These are phyloP conservation scores for Scyliorhinus canicula DNA, from an alignment of 2,797 vertebrate species.

Conservation along the genomic window DNA sequence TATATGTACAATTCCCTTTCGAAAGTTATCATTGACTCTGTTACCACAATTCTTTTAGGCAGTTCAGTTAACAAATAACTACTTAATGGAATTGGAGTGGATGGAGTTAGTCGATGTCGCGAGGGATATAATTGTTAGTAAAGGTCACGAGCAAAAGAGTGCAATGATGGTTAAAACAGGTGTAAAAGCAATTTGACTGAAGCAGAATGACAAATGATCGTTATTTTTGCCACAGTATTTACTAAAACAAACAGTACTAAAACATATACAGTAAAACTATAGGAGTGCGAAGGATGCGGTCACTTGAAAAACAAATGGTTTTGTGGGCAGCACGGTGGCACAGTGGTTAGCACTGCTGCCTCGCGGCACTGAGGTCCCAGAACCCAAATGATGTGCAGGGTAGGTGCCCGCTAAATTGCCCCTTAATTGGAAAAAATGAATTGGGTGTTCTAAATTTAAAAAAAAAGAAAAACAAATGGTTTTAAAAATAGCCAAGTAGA, in stretches of 20 bases:
- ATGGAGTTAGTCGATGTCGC: neutral
- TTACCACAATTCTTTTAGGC: neutral
- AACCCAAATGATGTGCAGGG: too few species aligned
- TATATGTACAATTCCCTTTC: too few species aligned
- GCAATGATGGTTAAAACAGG: neutral
- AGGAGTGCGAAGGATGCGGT: neutral
- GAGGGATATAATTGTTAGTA: neutral
- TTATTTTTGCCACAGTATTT: neutral
- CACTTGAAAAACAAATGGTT: neutral
- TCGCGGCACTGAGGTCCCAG: too few species aligned
- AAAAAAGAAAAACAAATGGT: too few species aligned
- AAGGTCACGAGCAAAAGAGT: neutral
- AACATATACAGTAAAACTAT: neutral
- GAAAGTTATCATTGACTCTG: too few species aligned
- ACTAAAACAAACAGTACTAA: too few species aligned
- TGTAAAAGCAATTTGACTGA: neutral
- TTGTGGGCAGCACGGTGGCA: too few species aligned
- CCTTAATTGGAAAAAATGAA: too few species aligned
- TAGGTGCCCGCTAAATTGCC: too few species aligned
- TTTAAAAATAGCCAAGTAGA: neutral
- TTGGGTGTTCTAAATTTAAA: too few species aligned
- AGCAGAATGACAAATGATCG: neutral
- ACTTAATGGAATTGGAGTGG: too few species aligned
- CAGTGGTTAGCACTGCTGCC: too few species aligned
- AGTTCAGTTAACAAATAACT: neutral